Conservation (phyloP, 2,888 invertebrate genomes). For the Resseliella maxima region DNA sequence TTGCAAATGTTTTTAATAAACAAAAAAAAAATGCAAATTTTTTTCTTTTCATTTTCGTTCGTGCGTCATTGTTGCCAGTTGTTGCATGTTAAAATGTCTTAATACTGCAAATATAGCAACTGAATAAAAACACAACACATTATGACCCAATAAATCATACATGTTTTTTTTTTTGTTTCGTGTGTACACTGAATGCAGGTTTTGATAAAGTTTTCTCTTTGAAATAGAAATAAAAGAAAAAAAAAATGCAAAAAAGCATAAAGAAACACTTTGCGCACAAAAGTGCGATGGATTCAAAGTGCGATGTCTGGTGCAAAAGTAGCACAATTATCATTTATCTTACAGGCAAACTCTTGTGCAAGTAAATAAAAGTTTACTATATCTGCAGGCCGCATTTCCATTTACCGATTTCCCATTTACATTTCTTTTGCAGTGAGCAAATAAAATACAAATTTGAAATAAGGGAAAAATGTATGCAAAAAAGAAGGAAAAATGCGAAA, state of each 20-base stretch:
- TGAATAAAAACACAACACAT: neutral
- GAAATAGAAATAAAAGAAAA: neutral
- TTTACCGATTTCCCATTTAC: neutral
- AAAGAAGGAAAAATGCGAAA: too few relatives aligned
- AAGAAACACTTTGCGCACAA: neutral
- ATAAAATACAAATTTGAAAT: too few relatives aligned
- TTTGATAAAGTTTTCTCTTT: constrained; percentile 23
- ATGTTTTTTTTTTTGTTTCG: neutral
- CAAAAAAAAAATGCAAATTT: neutral
- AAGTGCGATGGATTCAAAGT: neutral
- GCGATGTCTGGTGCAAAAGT: neutral
- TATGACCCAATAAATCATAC: constrained; percentile 31
- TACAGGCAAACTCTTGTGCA: neutral
- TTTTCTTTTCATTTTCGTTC: neutral
- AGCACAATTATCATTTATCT: constrained; percentile 21
- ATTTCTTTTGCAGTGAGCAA: neutral
- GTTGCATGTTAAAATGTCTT: neutral
- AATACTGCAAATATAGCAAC: neutral
- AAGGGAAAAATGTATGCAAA: too few relatives aligned
- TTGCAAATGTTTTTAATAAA: neutral
- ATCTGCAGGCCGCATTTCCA: neutral
- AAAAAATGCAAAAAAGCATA: neutral
- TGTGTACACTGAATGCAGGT: neutral
- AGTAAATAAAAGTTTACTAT: neutral
- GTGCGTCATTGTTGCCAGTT: constrained; percentile 14